Evolutionary conservation across 2,797 vertebrate genomes (phyloP), one percentile per base, ranked within the genome.

Genomic region (Chelon labrosus): DNA sequence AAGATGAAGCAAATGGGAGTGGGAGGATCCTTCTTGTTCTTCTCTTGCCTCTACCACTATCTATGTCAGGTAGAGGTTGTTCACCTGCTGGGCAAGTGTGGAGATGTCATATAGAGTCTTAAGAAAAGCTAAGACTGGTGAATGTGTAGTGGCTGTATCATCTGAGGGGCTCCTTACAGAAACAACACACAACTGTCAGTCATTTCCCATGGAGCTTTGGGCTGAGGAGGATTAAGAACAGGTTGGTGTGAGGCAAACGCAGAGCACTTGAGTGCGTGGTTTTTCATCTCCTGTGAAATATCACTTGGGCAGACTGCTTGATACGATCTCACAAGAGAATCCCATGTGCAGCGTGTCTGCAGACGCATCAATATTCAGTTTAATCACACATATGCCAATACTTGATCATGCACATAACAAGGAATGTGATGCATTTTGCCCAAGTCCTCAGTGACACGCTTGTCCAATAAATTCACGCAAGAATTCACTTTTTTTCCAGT

Each of bases 41-140:
- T 44, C 61, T 53, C 41, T 59, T 77, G 59, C 59, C 7, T 27
- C 50, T 35, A 65, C 67, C 39, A 5, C 49, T 35, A 11, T 73
- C 52, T 67, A 51, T 55, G 69, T 75, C 77, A 72, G 74, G 51
- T 56, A 37, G 77, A 71, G 39, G 72, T 70, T 79, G 74, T 72
- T 87, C 66, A 67, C 83, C 88, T 85, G 87, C 85, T 84, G 85
- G 81, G 83, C 71, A 54, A 75, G 69, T 44, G 71, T 20, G 55
- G 41, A 62, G 35, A 65, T 83, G 65, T 81, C 61, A 80, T 66
- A 75, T 74, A 79, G 70, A 83, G 53, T 77, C 72, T 42, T 19
- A 68, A 68, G 19, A 62, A 75, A 75, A 79, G 61, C 54, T 44
- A 44, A 10, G 3, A 49, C 41, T 42, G 54, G 42, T 51, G 73